Percentiles rank a stretch among this genome's conserved stretches.
These are phyloP conservation scores for Chaetogeoica ovagalla DNA, from an alignment of 2,888 invertebrate species.

Conservation along the genomic window DNA sequence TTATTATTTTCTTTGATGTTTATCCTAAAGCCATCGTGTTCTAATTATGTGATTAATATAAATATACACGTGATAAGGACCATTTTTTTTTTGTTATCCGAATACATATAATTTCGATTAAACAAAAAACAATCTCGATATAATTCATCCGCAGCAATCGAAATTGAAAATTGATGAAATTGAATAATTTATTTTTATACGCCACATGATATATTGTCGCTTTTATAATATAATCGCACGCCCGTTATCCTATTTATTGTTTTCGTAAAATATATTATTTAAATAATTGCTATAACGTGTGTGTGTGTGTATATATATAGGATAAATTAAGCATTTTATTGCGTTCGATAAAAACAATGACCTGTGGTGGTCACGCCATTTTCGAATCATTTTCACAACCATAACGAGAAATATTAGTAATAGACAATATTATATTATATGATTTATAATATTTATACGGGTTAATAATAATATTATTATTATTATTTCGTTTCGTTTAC, in stretches of 20 bases:
- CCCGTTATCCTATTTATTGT: not conserved
- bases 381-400: constrained; percentile 20
- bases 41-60: not conserved
- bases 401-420: constrained; percentile 6
- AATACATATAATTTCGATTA: not conserved
- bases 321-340: not conserved
- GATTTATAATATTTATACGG: not conserved
- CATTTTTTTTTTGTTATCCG: no score
- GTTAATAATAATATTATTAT: no score
- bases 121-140: no score
- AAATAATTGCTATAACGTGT: not conserved
- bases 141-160: no score
- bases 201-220: no score
- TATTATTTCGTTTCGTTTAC: constrained; percentile 7
- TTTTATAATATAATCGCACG: not conserved
- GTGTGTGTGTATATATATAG: no score
- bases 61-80: not conserved
- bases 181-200: no score
- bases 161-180: no score
- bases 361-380: constrained; percentile 17
- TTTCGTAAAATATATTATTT: not conserved
- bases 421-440: constrained; percentile 6
- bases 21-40: not conserved
- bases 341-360: constrained; percentile 1
- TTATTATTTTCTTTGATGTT: not conserved